Evolutionary conservation across 2,797 vertebrate genomes (phyloP).

Genomic region (Nannoperca australis): DNA sequence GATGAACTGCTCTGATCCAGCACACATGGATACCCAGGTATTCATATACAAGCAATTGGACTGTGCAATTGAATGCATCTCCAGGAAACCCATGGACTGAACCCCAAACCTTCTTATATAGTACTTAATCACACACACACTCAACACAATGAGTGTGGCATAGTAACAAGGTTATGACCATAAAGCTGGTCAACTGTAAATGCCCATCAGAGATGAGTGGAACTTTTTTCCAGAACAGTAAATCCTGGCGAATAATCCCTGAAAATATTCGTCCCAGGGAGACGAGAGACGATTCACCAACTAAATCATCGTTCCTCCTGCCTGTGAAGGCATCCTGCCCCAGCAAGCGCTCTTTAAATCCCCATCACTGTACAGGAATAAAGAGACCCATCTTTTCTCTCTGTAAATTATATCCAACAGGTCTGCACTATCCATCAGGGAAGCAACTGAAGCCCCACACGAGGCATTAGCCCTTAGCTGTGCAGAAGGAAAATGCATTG

Average conservation of each 20-base stretch:
- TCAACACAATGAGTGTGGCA: conserved; percentile 13
- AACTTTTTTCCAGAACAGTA: conserved; percentile 29
- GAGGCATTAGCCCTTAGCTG: conserved; percentile 4
- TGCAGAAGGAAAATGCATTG: conserved; percentile 20
- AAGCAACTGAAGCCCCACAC: conserved; percentile 16
- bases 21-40: conserved; percentile 35
- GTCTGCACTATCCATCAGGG: conserved; percentile 33
- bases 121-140: conserved; percentile 24
- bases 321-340: conserved; percentile 21
- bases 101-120: conserved; percentile 21
- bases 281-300: conserved; percentile 16
- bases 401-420: conserved; percentile 21
- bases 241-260: conserved; percentile 31
- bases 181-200: conserved; percentile 27
- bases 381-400: conserved; percentile 8
- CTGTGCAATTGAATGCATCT: conserved; percentile 59
- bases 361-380: conserved; percentile 18
- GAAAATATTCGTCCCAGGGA: conserved; percentile 15
- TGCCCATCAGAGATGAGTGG: conserved; percentile 10
- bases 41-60: conserved; percentile 22
- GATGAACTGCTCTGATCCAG: conserved; percentile 89
- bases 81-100: conserved; percentile 41
- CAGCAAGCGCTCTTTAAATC: conserved; percentile 18
- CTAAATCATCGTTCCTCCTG: conserved; percentile 20
- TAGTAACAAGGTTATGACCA: conserved; percentile 33